Conservation (phyloP, 2,797 vertebrate species). For the Coregonus sp. region DNA sequence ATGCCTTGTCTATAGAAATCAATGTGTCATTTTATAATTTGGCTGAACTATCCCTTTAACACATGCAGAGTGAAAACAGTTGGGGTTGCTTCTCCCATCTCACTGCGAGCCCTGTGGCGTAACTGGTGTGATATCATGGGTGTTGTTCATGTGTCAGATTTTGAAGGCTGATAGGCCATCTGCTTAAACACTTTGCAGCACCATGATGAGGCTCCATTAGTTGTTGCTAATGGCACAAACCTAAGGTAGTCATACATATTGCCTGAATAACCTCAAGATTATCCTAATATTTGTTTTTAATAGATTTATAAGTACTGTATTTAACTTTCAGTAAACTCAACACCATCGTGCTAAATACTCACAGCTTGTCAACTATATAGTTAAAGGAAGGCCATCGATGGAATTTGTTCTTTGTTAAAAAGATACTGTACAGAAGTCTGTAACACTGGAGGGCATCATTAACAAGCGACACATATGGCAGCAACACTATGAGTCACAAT, state of each 20-base stretch:
- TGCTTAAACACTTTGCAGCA: conserved; percentile 19
- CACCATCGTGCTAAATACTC: background rate
- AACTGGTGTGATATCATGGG: background rate
- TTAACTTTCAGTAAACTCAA: background rate
- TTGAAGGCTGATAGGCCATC: conserved; percentile 50
- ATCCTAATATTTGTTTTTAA: background rate
- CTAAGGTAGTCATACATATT: background rate
- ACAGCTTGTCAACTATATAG: background rate
- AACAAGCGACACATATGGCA: background rate
- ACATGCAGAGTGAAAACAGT: conserved; percentile 47
- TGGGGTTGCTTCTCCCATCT: background rate
- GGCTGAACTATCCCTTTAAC: background rate
- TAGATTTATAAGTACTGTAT: background rate
- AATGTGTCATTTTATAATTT: no score
- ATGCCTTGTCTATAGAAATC: no score
- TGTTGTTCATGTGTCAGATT: conserved; percentile 49
- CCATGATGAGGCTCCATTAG: background rate
- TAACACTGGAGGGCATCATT: background rate
- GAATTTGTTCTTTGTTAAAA: background rate
- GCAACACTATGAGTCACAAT: background rate
- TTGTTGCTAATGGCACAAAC: background rate
- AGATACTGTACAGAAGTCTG: background rate
- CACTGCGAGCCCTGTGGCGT: background rate
- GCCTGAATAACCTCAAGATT: background rate
- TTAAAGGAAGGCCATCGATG: background rate